Base-by-base conservation (phyloP, 2,888 invertebrate species). In the Rhagonycha lutea region DNA sequence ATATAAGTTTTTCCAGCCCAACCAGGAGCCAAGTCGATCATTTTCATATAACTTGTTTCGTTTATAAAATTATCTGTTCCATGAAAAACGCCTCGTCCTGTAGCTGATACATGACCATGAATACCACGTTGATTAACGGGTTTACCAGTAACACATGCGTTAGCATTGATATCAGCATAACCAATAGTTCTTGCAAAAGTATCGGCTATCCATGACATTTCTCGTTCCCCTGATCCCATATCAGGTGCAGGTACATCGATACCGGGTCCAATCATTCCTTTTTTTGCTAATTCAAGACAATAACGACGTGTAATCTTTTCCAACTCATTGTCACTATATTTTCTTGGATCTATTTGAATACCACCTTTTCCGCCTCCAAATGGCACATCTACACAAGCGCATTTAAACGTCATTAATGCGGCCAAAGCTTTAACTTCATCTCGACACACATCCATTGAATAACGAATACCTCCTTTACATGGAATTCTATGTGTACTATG, bases 231-330 rank as follows among this genome's bases (percentile, higher is more conserved):
- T 0, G 98, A 98, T 72, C 98, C 98, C 95, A 99, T 97, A 89
- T 99, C 99, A 1, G 99, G 99, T 65, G 98, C 99, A n/a, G 98
- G 98, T n/a, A 99, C 98, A 87, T 99, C 99, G 73, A 99, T 94
- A 77, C 98, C 98, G 74, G 99, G 98, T 83, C 98, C 96, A 86
- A 96, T 95, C 87, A 97, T 97, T 83, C 97, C 97, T 86, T 98
- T 98, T 90, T 99, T 99, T 73, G 98, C 95, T 83, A 99, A 91
- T 87, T 99, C 98, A 82, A 99, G 92, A 4, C 98, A 95, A 88
- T 98, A 98, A 74, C 96, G 91, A 73, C 99, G 91, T 0, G 99
- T 99, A 86, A 99, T 99, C 87, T 96, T 98, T 89, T 99, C 99
- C 79, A 99, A 89, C 86, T 99, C 99, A 85, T 93, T 93, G 83